phyloP scores from a whole-genome alignment of 2,888 invertebrate genomes.

The Diloba caeruleocephala region DNA sequence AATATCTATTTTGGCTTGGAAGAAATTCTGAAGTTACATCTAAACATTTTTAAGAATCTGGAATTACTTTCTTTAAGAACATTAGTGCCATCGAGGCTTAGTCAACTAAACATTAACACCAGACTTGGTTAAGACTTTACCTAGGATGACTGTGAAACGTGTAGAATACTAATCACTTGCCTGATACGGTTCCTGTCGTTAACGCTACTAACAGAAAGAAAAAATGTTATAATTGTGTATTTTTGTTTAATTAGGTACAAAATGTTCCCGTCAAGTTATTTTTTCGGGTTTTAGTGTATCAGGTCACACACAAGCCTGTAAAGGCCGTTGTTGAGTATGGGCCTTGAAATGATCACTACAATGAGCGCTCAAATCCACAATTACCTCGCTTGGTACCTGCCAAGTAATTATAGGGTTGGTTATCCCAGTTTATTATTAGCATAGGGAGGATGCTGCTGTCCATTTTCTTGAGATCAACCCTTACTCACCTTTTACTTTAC shows the following conservation, averaged over 20 bases:
- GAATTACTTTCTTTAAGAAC: conserved; percentile 25
- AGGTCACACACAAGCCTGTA: no score
- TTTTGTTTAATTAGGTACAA: neutral
- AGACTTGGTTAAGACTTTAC: conserved; percentile 42
- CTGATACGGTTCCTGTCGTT: conserved; percentile 33
- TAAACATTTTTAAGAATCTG: conserved; percentile 19
- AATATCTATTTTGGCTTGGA: neutral
- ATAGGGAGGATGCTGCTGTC: no score
- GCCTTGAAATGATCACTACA: no score
- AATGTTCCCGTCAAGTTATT: no score
- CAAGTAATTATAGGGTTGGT: no score
- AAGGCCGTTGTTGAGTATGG: no score
- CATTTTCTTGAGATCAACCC: no score
- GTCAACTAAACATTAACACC: conserved; percentile 35
- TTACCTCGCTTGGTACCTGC: no score
- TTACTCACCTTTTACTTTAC: no score
- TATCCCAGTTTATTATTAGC: no score
- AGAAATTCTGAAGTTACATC: neutral
- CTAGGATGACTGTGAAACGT: conserved; percentile 33
- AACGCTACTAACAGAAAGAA: conserved; percentile 35
- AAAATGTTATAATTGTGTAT: conserved; percentile 14
- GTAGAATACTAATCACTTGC: conserved; percentile 41
- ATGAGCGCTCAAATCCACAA: no score
- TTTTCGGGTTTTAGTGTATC: no score
- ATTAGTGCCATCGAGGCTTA: conserved; percentile 32